A percentile compares a stretch with the other conserved stretches of the same genome.
phyloP scores from a whole-genome alignment of 2,797 vertebrate genomes.

The Acanthornis magna region DNA sequence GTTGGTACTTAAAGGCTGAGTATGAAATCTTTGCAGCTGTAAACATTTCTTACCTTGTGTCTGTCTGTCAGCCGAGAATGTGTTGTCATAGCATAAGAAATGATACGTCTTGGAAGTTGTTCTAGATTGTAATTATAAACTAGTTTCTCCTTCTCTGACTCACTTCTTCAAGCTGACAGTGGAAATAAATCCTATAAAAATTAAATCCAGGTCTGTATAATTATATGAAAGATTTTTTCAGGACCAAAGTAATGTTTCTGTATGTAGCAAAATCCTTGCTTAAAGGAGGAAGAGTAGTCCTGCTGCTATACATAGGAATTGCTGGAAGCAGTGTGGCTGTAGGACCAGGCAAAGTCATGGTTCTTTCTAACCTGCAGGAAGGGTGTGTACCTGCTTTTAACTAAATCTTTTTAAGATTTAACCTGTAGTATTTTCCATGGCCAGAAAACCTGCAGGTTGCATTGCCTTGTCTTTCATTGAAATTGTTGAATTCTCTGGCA shows the following conservation, averaged over 20 bases:
- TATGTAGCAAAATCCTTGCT: background rate
- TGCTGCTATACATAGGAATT: background rate
- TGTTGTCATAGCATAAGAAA: background rate
- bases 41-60: background rate
- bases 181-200: background rate
- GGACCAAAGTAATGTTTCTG: background rate
- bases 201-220: background rate
- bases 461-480: conserved; percentile 9
- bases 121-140: background rate
- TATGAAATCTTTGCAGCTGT: background rate
- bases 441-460: background rate
- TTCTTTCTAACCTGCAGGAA: background rate
- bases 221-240: background rate
- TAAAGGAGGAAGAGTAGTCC: background rate
- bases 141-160: background rate
- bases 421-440: background rate
- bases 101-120: background rate
- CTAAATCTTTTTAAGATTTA: background rate
- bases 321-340: background rate
- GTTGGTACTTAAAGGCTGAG: background rate
- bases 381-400: background rate
- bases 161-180: background rate
- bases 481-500: conserved; percentile 21
- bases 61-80: background rate
- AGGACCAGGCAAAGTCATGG: background rate